A percentile compares a stretch with the other conserved stretches of the same genome.
These are phyloP conservation scores for Galerucella nymphaeae DNA, from an alignment of 2,888 invertebrate species.

Conservation along the genomic window DNA sequence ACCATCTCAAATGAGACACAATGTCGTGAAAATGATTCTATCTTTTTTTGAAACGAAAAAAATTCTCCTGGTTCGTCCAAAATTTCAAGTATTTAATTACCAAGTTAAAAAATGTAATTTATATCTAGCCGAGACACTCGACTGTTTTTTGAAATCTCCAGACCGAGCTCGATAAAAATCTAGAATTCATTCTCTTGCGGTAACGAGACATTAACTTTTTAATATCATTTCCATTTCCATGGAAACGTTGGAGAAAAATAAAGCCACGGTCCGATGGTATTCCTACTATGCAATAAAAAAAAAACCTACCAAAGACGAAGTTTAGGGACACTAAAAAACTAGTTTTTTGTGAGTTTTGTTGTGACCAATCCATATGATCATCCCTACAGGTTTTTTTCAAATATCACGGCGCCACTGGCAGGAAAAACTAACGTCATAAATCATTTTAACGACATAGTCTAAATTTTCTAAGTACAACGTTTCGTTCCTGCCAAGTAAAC, in stretches of 20 bases:
- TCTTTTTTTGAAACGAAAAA: not conserved
- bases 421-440: too few relatives aligned
- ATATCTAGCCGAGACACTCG: slow-evolving; percentile 20
- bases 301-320: not conserved
- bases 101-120: slow-evolving; percentile 23
- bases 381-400: too few relatives aligned
- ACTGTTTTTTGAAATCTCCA: slow-evolving; percentile 19
- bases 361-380: too few relatives aligned
- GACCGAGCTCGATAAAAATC: slow-evolving; percentile 22
- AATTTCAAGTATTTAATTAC: slow-evolving; percentile 26
- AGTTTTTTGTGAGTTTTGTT: too few relatives aligned
- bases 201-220: slow-evolving; percentile 32
- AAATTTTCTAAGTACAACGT: too few relatives aligned
- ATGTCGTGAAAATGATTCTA: too few relatives aligned
- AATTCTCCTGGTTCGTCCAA: not conserved
- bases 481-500: too few relatives aligned
- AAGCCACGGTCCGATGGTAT: slow-evolving; percentile 11
- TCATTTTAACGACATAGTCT: too few relatives aligned
- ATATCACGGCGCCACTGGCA: too few relatives aligned
- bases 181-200: slow-evolving; percentile 29
- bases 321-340: not conserved
- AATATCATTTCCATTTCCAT: slow-evolving; percentile 29
- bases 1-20: too few relatives aligned
- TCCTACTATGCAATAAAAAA: slow-evolving; percentile 19
- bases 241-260: slow-evolving; percentile 24